Evolutionary conservation across 2,797 vertebrate species (phyloP).

Genomic region (Microctenopoma stevenorrisi): DNA sequence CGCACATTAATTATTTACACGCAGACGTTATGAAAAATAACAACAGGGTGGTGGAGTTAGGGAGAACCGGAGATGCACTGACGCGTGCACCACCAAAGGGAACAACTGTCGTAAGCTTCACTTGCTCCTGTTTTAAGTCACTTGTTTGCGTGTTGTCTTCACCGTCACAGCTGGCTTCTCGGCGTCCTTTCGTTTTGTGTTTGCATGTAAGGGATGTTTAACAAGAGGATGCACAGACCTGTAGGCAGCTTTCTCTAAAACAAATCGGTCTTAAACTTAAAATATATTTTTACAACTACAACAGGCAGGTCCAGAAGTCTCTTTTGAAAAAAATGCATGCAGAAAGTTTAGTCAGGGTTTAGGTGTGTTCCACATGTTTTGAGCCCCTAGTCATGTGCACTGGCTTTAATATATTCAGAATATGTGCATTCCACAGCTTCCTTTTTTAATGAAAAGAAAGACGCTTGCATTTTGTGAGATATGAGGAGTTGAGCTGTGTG

Average conservation of each 20-base stretch:
- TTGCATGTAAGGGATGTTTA: neutral
- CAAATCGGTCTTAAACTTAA: neutral
- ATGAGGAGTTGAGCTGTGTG: slow-evolving; percentile 81
- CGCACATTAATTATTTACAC: slow-evolving; percentile 83
- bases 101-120: slow-evolving; percentile 16
- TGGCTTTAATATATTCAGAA: slow-evolving; percentile 63
- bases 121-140: slow-evolving; percentile 3
- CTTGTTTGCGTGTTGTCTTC: neutral
- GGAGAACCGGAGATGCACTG: slow-evolving; percentile 47
- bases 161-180: neutral
- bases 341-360: too few species aligned
- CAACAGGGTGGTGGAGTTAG: slow-evolving; percentile 53
- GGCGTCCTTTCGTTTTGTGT: neutral
- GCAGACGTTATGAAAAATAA: slow-evolving; percentile 80
- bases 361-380: slow-evolving; percentile 30
- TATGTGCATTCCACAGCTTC: slow-evolving; percentile 75
- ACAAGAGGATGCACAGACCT: neutral
- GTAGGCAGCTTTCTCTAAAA: neutral
- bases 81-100: slow-evolving; percentile 20
- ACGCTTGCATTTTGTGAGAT: slow-evolving; percentile 97
- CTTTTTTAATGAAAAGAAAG: slow-evolving; percentile 87
- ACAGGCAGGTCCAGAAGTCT: neutral
- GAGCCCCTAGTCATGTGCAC: slow-evolving; percentile 25
- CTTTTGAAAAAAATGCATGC: neutral
- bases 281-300: neutral